phyloP scores from a whole-genome alignment of 2,888 invertebrate genomes.

The Cantharis rustica region DNA sequence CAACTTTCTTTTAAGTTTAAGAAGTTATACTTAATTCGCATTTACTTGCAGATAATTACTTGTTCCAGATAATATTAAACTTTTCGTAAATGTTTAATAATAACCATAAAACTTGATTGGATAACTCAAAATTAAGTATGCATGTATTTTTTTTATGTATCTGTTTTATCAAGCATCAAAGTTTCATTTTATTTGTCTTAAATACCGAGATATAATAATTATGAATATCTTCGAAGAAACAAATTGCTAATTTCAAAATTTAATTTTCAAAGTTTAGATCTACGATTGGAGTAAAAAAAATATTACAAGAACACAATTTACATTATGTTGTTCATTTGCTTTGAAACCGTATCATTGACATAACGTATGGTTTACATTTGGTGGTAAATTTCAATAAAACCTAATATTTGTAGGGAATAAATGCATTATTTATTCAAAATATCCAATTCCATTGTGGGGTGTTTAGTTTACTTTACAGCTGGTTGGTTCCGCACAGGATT shows the following conservation, averaged over 20 bases:
- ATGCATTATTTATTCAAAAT: slow-evolving; percentile 4
- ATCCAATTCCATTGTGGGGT: not conserved
- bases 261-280: not conserved
- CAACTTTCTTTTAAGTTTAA: too few relatives aligned
- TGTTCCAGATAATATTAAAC: too few relatives aligned
- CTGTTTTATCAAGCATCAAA: too few relatives aligned
- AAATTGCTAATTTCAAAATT: not conserved
- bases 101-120: too few relatives aligned
- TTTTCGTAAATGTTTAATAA: too few relatives aligned
- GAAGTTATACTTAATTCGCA: too few relatives aligned
- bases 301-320: not conserved
- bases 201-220: too few relatives aligned
- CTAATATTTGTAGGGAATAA: slow-evolving; percentile 1
- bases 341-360: not conserved
- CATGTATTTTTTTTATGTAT: too few relatives aligned
- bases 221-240: too few relatives aligned
- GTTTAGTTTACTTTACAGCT: slow-evolving; percentile 3
- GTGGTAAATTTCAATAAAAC: not conserved
- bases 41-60: too few relatives aligned
- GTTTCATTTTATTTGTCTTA: too few relatives aligned
- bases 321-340: not conserved
- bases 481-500: not conserved
- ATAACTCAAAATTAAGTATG: too few relatives aligned
- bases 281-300: not conserved
- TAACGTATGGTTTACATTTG: not conserved